Conservation (phyloP, 2,888 invertebrate genomes). For the Pyrocoelia pectoralis region DNA sequence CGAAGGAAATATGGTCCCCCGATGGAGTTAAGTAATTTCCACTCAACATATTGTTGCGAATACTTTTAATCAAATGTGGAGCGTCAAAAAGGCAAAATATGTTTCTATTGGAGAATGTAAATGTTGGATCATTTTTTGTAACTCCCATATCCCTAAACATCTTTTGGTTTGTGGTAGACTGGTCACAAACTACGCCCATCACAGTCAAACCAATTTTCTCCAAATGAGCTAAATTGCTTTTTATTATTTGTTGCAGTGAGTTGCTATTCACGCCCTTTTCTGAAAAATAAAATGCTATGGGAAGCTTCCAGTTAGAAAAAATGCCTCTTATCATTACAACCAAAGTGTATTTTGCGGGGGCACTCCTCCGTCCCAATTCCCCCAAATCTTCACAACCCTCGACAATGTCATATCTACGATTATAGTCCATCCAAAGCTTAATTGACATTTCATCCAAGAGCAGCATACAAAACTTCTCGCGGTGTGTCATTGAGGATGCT, state of each 20-base stretch:
- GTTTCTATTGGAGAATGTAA: too few relatives aligned
- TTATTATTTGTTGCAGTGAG: neutral
- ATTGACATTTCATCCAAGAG: constrained; percentile 4
- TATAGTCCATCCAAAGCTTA: neutral
- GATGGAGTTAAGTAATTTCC: neutral
- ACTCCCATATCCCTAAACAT: neutral
- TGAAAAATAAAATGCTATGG: neutral
- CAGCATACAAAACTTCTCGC: neutral
- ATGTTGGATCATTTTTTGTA: neutral
- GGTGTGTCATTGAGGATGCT: neutral
- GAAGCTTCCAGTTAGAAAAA: neutral
- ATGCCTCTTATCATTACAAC: neutral
- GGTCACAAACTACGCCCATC: neutral
- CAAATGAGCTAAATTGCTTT: neutral
- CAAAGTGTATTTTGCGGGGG: neutral
- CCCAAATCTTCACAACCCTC: constrained; percentile 3
- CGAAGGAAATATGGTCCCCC: too few relatives aligned
- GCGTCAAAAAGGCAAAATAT: constrained; percentile 1
- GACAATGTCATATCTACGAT: neutral
- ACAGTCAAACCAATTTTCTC: neutral
- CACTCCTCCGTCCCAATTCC: neutral
- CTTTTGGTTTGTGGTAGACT: neutral
- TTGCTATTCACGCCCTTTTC: neutral
- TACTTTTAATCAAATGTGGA: constrained; percentile 12
- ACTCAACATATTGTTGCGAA: constrained; percentile 12